Conservation (phyloP, 2,113 vertebrate species). For the Pelobates fuscus region DNA sequence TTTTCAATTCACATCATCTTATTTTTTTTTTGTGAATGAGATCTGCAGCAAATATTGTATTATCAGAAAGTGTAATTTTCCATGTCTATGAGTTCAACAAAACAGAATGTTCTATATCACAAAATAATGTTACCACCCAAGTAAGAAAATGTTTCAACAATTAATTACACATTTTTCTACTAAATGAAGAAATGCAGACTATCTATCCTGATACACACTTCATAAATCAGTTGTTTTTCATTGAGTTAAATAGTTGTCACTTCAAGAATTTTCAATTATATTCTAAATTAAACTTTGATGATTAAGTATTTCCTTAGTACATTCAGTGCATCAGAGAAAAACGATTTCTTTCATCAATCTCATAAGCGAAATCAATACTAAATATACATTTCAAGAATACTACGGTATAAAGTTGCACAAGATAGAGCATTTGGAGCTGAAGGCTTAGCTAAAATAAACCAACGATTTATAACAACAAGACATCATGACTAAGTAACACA, state of each 20-base stretch:
- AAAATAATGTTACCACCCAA: too few relatives aligned
- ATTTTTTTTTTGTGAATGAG: too few relatives aligned
- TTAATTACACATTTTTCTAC: too few relatives aligned
- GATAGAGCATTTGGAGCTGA: constrained; percentile 14
- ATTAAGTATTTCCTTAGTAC: constrained; percentile 21
- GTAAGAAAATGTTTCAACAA: too few relatives aligned
- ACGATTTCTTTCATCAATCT: constrained; percentile 31
- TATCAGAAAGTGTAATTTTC: too few relatives aligned
- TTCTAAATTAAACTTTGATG: constrained; percentile 31
- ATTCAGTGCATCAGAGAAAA: constrained; percentile 16
- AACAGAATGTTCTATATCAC: too few relatives aligned
- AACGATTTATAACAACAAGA: background rate
- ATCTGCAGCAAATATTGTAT: too few relatives aligned
- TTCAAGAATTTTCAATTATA: constrained; percentile 29
- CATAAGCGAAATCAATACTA: constrained; percentile 36
- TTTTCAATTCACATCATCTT: too few relatives aligned
- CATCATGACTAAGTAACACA: too few relatives aligned
- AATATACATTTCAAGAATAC: constrained; percentile 34
- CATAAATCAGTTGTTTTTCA: constrained; percentile 11
- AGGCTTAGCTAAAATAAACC: constrained; percentile 4
- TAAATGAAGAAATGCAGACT: background rate
- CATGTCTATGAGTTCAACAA: too few relatives aligned
- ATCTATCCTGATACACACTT: background rate
- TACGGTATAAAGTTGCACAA: background rate
- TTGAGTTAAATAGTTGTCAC: constrained; percentile 11